Percentiles rank a stretch among this genome's conserved stretches.
phyloP scores from a whole-genome alignment of 1,140 invertebrate genomes.

The Cataglyphis hispanica region DNA sequence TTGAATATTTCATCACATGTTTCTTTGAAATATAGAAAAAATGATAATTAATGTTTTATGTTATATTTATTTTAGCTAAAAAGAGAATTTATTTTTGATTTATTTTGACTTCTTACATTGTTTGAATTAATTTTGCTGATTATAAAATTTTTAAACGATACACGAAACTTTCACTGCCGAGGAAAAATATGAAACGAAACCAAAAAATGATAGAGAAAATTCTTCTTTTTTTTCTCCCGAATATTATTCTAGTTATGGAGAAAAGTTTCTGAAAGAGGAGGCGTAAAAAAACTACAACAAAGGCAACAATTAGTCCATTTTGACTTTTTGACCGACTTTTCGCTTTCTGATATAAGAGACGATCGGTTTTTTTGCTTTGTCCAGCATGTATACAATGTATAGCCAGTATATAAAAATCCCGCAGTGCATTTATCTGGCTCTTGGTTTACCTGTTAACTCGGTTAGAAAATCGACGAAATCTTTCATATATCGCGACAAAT shows the following conservation, averaged over 20 bases:
- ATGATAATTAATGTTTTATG: too few relatives aligned
- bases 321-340: conserved; percentile 74
- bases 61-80: too few relatives aligned
- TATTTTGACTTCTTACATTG: neutral
- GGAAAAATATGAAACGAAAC: neutral
- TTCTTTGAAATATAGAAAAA: too few relatives aligned
- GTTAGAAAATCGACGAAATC: conserved; percentile 62
- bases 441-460: conserved; percentile 62
- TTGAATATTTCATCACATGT: neutral
- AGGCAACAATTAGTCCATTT: conserved; percentile 79
- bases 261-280: neutral
- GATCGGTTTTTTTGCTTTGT: conserved; percentile 52
- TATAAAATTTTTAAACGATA: conserved; percentile 18
- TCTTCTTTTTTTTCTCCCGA: neutral
- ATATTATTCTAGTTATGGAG: neutral
- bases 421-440: conserved; percentile 55
- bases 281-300: conserved; percentile 49
- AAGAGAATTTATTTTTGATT: neutral
- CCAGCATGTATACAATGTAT: neutral
- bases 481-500: conserved; percentile 75
- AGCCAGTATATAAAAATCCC: conserved; percentile 55
- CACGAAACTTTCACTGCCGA: neutral
- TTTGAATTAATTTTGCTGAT: neutral
- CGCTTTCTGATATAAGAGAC: conserved; percentile 27
- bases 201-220: conserved; percentile 4